Conservation (phyloP, 2,113 vertebrate species). For the Scolopax mira region DNA sequence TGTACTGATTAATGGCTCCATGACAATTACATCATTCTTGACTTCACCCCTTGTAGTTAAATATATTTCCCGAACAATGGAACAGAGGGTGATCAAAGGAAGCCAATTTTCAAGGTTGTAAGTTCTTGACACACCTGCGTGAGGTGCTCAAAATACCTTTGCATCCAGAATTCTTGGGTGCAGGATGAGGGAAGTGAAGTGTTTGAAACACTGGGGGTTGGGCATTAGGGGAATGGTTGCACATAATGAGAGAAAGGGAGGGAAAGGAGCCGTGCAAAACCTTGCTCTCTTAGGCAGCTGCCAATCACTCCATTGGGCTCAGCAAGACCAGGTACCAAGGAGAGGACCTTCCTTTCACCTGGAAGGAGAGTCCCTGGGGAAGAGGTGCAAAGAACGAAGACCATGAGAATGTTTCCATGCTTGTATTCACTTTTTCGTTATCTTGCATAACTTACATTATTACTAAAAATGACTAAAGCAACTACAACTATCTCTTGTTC, state of each 20-base stretch:
- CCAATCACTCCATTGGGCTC: not conserved
- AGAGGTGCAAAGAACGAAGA: not conserved
- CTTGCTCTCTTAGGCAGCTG: not conserved
- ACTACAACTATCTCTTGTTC: not conserved
- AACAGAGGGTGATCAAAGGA: constrained; percentile 10
- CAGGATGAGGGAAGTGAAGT: not conserved
- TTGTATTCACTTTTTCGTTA: not conserved
- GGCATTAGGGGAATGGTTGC: not conserved
- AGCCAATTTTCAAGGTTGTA: not conserved
- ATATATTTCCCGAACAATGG: not conserved
- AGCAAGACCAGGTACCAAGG: not conserved
- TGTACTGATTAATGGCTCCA: constrained; percentile 21
- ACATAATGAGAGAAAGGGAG: not conserved
- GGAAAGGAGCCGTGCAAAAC: not conserved
- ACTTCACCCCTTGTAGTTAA: not conserved
- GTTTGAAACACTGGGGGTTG: not conserved
- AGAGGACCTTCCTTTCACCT: not conserved
- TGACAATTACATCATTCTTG: constrained; percentile 39
- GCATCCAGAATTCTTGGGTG: not conserved
- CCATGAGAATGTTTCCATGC: not conserved
- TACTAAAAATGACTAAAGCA: not conserved
- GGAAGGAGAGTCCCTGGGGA: not conserved
- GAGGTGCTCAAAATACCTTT: not conserved
- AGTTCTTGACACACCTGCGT: not conserved
- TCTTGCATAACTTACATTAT: not conserved